Evolutionary conservation across 2,888 invertebrate species (phyloP).

Genomic region (Carabus problematicus): DNA sequence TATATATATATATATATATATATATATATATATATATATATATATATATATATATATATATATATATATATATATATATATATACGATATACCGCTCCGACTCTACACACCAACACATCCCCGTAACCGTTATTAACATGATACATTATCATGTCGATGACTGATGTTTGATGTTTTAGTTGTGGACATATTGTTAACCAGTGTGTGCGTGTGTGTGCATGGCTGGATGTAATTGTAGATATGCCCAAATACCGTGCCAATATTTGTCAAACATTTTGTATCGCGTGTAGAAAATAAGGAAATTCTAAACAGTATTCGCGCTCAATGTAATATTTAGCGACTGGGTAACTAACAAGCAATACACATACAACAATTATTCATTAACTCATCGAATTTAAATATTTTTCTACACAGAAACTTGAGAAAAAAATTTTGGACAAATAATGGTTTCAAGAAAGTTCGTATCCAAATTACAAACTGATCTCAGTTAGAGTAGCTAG

Average conservation of each 20-base stretch:
- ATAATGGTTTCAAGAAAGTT: constrained; percentile 19
- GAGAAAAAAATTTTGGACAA: constrained; percentile 34
- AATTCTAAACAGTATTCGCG: constrained; percentile 28
- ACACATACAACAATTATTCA: constrained; percentile 24
- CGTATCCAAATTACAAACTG: constrained; percentile 31
- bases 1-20: no score
- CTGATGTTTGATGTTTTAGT: no score
- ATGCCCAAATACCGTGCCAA: constrained; percentile 35
- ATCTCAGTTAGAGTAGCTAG: constrained; percentile 38
- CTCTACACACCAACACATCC: no score
- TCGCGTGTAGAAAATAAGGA: constrained; percentile 34
- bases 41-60: no score
- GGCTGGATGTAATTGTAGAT: no score
- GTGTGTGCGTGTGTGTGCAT: no score
- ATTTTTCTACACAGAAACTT: constrained; percentile 37
- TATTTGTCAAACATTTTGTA: constrained; percentile 41
- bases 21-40: no score
- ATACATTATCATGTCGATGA: no score
- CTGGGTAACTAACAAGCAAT: constrained; percentile 29
- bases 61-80: no score
- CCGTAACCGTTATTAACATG: no score
- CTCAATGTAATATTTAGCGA: not conserved
- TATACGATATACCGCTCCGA: no score
- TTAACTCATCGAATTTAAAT: constrained; percentile 39
- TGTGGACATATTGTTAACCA: no score